Evolutionary conservation across 2,888 invertebrate genomes (phyloP), one percentile per base, ranked within the genome.

Genomic region (Adineta ricciae): DNA sequence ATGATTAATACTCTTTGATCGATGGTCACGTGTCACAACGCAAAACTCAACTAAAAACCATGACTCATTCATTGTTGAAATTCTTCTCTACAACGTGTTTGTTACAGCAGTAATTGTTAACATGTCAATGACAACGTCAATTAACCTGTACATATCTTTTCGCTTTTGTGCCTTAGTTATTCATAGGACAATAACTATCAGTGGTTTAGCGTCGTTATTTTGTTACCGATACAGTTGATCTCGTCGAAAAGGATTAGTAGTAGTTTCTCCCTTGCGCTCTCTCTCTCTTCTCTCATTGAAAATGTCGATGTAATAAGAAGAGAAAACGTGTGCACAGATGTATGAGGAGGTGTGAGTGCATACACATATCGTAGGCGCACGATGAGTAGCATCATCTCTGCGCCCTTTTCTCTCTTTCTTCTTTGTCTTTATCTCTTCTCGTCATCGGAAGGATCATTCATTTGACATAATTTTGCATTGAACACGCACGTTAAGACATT

Each of bases 311-410:
- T 64, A 64, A 64, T 16, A 64, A 64, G 32, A 64, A 64, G 64
- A 64, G 32, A 32, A 64, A 64, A 64, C 64, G 64, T 64, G 64
- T 64, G 64, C 64, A 64, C 64, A 64, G 64, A 64, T 64, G 64
- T 64, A 64, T 64, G 64, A 64, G 64, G 64, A 64, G 64, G 64
- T 64, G 64, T 64, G 64, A 64, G 64, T 32, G 64, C 64, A 64
- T 64, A 32, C 7, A 64, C 27, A 32, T 64, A 16, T 19, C 19
- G 64, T 64, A 27, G 64, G 64, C 64, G 64, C 32, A 8, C 32
- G 64, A 36, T 64, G 64, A 64, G 64, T 64, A 64, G 64, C 64
- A 64, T 64, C 64, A 64, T 64, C 64, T 19, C 64, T 64, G 64
- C 32, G 64, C 64, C 64, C 64, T 64, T 64, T 64, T 64, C 32